A percentile compares a stretch with the other conserved stretches of the same genome.
Conservation (phyloP, 2,113 vertebrate species). For the Abramis brama region DNA sequence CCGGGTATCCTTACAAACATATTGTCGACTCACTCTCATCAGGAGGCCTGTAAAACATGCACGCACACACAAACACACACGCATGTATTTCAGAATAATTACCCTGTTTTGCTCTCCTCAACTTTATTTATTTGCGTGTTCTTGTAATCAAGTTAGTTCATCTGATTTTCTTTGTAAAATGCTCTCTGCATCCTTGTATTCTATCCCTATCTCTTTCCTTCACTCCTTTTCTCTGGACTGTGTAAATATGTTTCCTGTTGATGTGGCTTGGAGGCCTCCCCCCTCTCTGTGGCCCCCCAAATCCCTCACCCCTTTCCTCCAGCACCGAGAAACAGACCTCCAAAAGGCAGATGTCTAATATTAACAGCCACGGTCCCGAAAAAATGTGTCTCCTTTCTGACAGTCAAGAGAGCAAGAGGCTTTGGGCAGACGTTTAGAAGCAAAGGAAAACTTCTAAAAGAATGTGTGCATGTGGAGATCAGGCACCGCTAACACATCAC, state of each 20-base stretch:
- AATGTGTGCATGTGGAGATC: slow-evolving; percentile 47
- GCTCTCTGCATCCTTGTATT: not conserved
- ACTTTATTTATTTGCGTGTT: not conserved
- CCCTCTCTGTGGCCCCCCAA: not conserved
- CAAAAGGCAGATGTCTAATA: slow-evolving; percentile 22
- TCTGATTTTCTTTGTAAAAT: not conserved
- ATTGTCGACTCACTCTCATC: not conserved
- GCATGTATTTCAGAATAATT: slow-evolving; percentile 5
- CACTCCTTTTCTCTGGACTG: slow-evolving; percentile 12
- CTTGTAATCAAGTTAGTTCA: slow-evolving; percentile 12
- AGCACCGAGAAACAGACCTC: slow-evolving; percentile 21
- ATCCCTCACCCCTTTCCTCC: slow-evolving; percentile 18
- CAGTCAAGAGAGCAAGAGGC: not conserved
- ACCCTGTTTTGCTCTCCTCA: not conserved
- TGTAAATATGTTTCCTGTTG: slow-evolving; percentile 47
- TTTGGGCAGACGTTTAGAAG: not conserved
- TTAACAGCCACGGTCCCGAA: not conserved
- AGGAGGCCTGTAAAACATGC: not conserved
- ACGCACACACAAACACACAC: not conserved
- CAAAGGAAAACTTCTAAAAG: slow-evolving; percentile 12
- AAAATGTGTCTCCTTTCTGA: slow-evolving; percentile 3
- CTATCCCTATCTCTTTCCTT: slow-evolving; percentile 1
- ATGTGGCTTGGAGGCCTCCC: slow-evolving; percentile 40
- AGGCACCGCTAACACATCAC: slow-evolving; percentile 43
- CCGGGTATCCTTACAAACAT: not conserved